Evolutionary conservation across 2,113 vertebrate species (phyloP), one percentile per base, ranked within the genome.

Genomic region (Vidua chalybeata): DNA sequence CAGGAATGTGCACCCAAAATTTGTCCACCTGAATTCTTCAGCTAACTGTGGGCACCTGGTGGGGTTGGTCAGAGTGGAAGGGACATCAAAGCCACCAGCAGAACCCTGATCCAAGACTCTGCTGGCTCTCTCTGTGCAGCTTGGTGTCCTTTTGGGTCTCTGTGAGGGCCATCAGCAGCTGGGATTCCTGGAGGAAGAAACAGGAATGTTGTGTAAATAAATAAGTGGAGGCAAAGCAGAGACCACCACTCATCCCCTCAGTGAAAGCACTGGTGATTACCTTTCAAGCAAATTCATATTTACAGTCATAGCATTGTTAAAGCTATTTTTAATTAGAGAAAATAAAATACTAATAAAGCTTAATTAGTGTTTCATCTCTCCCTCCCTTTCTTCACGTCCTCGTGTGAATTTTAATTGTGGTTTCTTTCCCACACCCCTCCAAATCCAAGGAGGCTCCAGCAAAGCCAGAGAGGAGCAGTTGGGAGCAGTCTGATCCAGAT

Each of bases 11-110:
- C 30, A 30, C 49, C 31, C 13, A 24, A 14, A 37, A 27, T 19
- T 6, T 35, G 6, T 24, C 71, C 33, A 8, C 26, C 13, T 18
- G 27, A 31, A 61, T 61, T 73, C 35, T 48, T 41, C 0, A 0
- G 2, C 9, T 15, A 0, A 0, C 63, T 2, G 15, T n/a, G 68
- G 17, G 2, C 43, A 2, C 35, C 28, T 11, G 33, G 37, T 19
- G 58, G 68, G 39, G 41, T 1, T 24, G 48, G 54, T 3, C 35
- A 13, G 28, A 9, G 30, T 5, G 59, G 63, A 55, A 56, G 39
- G 2, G 46, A 7, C 48, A 23, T 35, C 68, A 54, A 37, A 59
- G 43, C 9, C 56, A 56, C 58, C 66, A 21, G 30, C 58, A 79
- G 43, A 56, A 11, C 11, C 45, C 67, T 19, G 26, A 30, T 22